These are phyloP conservation scores for Euleptes europaea DNA, from an alignment of 2,113 vertebrate species.

Conservation along the genomic window DNA sequence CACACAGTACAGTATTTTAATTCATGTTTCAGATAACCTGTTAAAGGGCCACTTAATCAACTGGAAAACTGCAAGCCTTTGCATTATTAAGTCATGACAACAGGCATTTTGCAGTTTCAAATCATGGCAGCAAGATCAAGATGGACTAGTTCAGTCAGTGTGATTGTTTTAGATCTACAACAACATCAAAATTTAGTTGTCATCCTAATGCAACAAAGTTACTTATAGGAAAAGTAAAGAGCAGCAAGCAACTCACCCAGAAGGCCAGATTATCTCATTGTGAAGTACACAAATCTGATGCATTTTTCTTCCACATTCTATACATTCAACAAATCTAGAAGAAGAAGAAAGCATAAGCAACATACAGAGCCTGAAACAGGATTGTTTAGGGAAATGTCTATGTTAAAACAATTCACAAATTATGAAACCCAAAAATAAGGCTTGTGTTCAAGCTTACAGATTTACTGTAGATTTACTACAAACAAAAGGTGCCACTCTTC, in stretches of 20 bases:
- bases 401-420: neutral
- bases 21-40: neutral
- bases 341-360: constrained; percentile 15
- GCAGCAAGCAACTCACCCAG: constrained; percentile 81
- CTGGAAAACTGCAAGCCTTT: neutral
- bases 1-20: neutral
- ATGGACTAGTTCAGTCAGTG: neutral
- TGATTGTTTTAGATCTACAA: neutral
- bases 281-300: constrained; percentile 98
- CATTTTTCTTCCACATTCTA: constrained; percentile 97
- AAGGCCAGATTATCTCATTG: constrained; percentile 95
- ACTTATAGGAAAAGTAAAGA: neutral
- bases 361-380: neutral
- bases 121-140: neutral
- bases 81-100: neutral
- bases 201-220: no score
- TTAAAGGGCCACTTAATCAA: neutral
- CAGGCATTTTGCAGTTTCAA: neutral
- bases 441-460: neutral
- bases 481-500: neutral
- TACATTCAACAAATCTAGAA: constrained; percentile 93
- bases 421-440: neutral
- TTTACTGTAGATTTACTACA: neutral
- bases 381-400: neutral
- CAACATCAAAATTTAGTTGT: neutral